Base-by-base conservation (phyloP, 2,113 vertebrate genomes). In the Pao palembangensis region DNA sequence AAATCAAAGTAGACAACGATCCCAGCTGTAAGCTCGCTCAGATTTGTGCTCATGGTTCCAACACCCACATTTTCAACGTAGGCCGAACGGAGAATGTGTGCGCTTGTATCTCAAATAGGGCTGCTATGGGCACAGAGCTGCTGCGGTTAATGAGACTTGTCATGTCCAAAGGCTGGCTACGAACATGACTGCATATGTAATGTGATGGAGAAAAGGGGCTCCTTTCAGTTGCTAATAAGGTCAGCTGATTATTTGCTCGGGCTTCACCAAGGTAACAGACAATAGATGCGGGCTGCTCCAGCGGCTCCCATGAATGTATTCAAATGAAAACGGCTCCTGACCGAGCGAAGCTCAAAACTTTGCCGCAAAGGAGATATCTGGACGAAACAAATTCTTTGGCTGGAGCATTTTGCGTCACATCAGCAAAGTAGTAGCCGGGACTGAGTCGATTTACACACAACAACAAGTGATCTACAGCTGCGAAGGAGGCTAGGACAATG, bases 141-240 rank as follows among this genome's bases (percentile, higher is more conserved):
- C 53, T 10, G 1, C 11, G 15, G 17, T 21, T 67, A 56, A 68
- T 51, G 50, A 75, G 61, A 18, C 14, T 25, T 8, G 57, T 55
- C 55, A 64, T 53, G 44, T 47, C 58, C 54, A 57, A 69, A 66
- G 1, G 52, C 31, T 44, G 70, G 41, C 51, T 44, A 48, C 55
- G 21, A 78, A 68, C 74, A 71, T 60, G 58, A 75, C 51, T 53
- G 82, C 82, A 84, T 75, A 58, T 65, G 74, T 74, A 69, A 81
- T 83, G 46, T 49, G 46, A 79, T 51, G 55, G 19, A 49, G 57
- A 46, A 57, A 50, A 61, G 53, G 49, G 59, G 46, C 17, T 65
- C 70, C 74, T 84, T 91, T 86, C 82, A 88, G 44, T 80, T 87
- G 87, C 64, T 87, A 90, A 90, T 89, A 60, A 84, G 81, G 76